A percentile compares a stretch with the other conserved stretches of the same genome.
Conservation (phyloP, 2,888 invertebrate species). For the Ochropacha duplaris region DNA sequence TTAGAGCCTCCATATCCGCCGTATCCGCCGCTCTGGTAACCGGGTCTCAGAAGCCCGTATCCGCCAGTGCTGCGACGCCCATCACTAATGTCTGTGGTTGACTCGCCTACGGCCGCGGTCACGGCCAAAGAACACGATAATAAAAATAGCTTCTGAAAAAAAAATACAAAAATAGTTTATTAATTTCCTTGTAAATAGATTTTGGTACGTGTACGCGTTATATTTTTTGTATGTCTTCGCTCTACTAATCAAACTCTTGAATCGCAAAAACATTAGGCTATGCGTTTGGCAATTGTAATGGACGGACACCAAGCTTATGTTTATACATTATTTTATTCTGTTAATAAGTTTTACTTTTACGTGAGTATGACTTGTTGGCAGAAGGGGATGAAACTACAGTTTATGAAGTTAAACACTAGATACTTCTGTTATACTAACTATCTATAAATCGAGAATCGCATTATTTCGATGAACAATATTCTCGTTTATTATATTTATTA, state of each 20-base stretch:
- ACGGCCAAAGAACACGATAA: constrained; percentile 57
- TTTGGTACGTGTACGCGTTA: constrained; percentile 10
- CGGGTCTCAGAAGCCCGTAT: constrained; percentile 61
- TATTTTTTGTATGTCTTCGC: background rate
- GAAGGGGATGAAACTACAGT: no score
- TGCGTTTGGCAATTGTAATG: no score
- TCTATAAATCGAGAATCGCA: no score
- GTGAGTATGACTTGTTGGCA: no score
- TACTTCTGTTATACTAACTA: no score
- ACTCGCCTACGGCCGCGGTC: constrained; percentile 30
- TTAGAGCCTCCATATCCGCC: constrained; percentile 36
- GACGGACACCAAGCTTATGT: no score
- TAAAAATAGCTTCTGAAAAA: constrained; percentile 60
- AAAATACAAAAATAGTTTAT: constrained; percentile 13
- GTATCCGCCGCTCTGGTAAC: constrained; percentile 39
- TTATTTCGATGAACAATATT: no score
- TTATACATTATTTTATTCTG: no score
- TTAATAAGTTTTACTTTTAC: no score
- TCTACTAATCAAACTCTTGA: no score
- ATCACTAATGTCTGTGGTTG: constrained; percentile 44
- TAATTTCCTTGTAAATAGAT: background rate
- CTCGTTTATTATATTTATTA: no score
- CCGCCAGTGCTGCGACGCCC: constrained; percentile 55
- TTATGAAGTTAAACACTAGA: background rate
- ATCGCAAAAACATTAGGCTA: no score